Conservation (phyloP, 2,113 vertebrate genomes). For the Scolopax mira region DNA sequence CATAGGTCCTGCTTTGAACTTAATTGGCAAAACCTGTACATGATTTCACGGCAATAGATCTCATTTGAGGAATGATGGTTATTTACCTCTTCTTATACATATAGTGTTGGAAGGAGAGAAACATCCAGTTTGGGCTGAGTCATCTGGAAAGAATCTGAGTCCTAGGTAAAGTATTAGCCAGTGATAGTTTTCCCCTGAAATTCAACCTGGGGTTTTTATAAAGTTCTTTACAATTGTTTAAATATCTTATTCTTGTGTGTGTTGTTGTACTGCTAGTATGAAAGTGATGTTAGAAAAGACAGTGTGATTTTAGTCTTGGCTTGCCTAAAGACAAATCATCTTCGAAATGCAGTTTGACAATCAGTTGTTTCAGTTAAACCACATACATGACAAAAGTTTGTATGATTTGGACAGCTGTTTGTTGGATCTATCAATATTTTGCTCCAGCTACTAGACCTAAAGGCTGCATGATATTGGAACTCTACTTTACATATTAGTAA, state of each 20-base stretch:
- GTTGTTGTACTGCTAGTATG: neutral
- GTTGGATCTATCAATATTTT: neutral
- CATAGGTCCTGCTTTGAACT: neutral
- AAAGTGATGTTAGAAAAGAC: neutral
- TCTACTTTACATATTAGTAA: neutral
- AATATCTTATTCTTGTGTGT: neutral
- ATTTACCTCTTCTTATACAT: neutral
- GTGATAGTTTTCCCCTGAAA: neutral
- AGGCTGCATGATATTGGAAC: neutral
- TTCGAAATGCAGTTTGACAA: neutral
- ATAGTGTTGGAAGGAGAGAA: neutral
- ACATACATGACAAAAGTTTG: neutral
- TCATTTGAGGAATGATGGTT: neutral
- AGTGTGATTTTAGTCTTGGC: neutral
- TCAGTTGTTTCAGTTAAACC: neutral
- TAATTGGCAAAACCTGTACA: neutral
- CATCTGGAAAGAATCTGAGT: neutral
- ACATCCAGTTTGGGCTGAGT: neutral
- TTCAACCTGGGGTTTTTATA: neutral
- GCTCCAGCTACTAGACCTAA: neutral
- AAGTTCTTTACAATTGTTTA: neutral
- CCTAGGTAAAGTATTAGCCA: neutral
- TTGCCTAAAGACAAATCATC: neutral
- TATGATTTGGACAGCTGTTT: neutral
- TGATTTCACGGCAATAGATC: neutral